Base-by-base conservation (phyloP, 2,797 vertebrate species). In the Rhabdophis nuchalis region DNA sequence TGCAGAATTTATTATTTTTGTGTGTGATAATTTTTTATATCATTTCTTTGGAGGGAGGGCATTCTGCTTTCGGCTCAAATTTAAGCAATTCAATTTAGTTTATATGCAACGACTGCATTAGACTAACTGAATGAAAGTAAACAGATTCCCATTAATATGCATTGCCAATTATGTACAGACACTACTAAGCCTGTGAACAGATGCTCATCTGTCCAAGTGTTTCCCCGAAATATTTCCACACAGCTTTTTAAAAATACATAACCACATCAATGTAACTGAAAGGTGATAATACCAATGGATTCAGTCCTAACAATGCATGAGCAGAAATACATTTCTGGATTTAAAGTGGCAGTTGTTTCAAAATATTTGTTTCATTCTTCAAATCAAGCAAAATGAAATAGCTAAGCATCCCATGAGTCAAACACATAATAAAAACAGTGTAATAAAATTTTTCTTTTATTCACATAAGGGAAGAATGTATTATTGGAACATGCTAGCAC, bases 171-270 rank as follows among this genome's bases (percentile, higher is more conserved):
- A 95, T 41, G 88, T 93, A 91, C 13, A 94, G 93, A 97, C 29
- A 94, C 90, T 64, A 95, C 72, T 58, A 95, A 93, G 93, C 0
- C 86, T 93, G 86, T 92, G 93, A 92, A 92, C 91, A 95, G 95
- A 95, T 94, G 86, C 88, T 95, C 95, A 97, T 90, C 94, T 91
- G 96, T 94, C 91, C 93, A 95, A 96, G 91, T 93, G 95, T 93
- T 97, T 96, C 95, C 94, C 95, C 93, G 94, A 97, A 97, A 97
- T 92, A 64, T 29, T 94, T 95, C 92, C 94, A 95, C 92, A 95
- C 94, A 96, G 88, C 91, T 96, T 94, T 89, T 58, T 58, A 82
- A 82, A n/a, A n/a, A 82, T 93, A 95, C 95, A 54, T 95, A 97
- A 96, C 91, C 92, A 93, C 93, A 95, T 95, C 93, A 96, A 95